Evolutionary conservation across 2,888 invertebrate genomes (phyloP), one percentile per base, ranked within the genome.

Genomic region (Scelioninae gen. 2): DNA sequence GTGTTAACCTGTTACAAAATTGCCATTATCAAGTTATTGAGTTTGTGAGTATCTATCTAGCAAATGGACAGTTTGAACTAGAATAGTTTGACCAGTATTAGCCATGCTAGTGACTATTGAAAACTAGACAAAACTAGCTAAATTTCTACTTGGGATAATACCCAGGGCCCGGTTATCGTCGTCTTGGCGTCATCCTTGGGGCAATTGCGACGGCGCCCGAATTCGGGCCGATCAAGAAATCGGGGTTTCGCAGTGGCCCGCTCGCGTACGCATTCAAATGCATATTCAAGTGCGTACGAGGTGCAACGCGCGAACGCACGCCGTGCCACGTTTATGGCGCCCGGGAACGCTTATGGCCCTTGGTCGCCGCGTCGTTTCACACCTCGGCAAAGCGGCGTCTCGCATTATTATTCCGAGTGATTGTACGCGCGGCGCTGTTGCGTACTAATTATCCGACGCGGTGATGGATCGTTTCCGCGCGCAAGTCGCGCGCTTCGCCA

Each of bases 391-490:
- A 75, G 74, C 74, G 75, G 43, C 69, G 75, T 61, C 75, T 63
- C 65, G 69, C 69, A 71, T 75, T 81, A 80, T 80, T 80, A 81
- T 81, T 79, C 81, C 78, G 79, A 78, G 80, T 78, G 81, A 83
- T 82, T 81, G 82, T 80, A 79, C 77, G 81, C 80, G 79, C 81
- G 79, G 79, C 77, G 78, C 70, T 76, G 76, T 50, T 77, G 76
- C 75, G 75, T 78, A 77, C 82, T 83, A 84, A 84, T 84, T 84
- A 84, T 82, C 82, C 81, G 77, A 78, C 71, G 53, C 69, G 75
- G 78, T 83, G 84, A 84, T 82, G 81, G 78, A 84, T 84, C 79
- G 78, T 78, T 83, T 83, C 84, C 83, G 81, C 77, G 75, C 80
- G 74, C 76, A 77, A 79, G 79, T 78, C 80, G 76, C 75, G 78